Base-by-base conservation (phyloP, 1,140 invertebrate genomes). In the Cotesia vestalis region DNA sequence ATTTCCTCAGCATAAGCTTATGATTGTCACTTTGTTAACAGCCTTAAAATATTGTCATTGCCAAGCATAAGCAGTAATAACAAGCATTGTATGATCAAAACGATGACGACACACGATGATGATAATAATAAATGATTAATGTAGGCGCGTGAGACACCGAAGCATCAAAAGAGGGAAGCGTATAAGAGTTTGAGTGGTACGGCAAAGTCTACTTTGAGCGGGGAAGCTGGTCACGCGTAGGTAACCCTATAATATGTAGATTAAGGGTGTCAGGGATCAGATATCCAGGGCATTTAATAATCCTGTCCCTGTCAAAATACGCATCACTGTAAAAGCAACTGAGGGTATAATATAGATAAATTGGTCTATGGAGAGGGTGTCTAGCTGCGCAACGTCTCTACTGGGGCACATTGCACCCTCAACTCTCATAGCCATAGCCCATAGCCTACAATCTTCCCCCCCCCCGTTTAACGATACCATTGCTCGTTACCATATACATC, bases 221-320 rank as follows among this genome's bases (percentile, higher is more conserved):
- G 74, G 78, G 77, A 78, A 77, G 76, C 76, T 79, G 78, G 77
- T 70, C 82, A 82, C 77, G 84, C 83, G 83, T 85, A 81, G 79
- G 77, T 84, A 79, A 85, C 81, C 81, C 80, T 80, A 83, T 85
- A 85, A 86, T 87, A 86, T 86, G 85, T 82, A 87, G 85, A 87
- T 87, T 85, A 85, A 81, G 86, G 84, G 84, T 85, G 84, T 85
- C 76, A 80, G 78, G 76, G 79, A 86, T 87, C 85, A 84, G 84
- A 86, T 86, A 86, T 84, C 80, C 79, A 75, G 83, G 80, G 78
- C 83, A 85, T 85, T 87, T 87, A 87, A 87, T 87, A 86, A 87
- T 85, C 78, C 84, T 85, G 85, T 85, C 85, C 83, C 83, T 87
- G 86, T 87, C 86, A 86, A 87, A 87, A 87, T 84, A 87, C 78